Percentiles rank a stretch among this genome's conserved stretches.
These are phyloP conservation scores for Venustaconcha ellipsiformis DNA, from an alignment of 1,140 invertebrate species.

Conservation along the genomic window DNA sequence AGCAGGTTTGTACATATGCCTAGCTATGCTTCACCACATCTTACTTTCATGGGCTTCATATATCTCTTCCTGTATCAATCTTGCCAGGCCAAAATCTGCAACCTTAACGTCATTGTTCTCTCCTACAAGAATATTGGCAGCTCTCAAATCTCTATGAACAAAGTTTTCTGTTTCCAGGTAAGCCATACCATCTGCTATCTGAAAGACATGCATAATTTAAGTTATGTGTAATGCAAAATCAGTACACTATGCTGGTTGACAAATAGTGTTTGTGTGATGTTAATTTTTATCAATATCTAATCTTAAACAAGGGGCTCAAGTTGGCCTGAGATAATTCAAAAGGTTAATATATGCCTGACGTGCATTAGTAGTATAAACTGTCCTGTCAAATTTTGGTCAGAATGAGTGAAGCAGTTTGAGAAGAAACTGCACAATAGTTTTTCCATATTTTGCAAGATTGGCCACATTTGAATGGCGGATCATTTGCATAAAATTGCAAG, in stretches of 20 bases:
- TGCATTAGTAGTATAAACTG: neutral
- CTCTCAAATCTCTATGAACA: slow-evolving; percentile 70
- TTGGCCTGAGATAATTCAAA: too few relatives aligned
- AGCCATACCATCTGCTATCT: slow-evolving; percentile 84
- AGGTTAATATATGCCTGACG: too few relatives aligned
- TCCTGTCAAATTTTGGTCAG: too few relatives aligned
- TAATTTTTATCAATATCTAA: neutral
- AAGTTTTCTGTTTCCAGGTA: slow-evolving; percentile 90
- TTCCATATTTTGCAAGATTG: too few relatives aligned
- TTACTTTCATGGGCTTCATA: slow-evolving; percentile 93
- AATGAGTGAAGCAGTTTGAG: too few relatives aligned
- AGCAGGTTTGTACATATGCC: neutral
- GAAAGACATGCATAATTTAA: slow-evolving; percentile 14
- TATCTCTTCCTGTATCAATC: slow-evolving; percentile 92
- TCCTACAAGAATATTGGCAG: slow-evolving; percentile 85
- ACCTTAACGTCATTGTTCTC: slow-evolving; percentile 92
- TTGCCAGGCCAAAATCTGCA: slow-evolving; percentile 96
- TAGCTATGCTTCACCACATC: neutral
- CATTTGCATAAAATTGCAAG: too few relatives aligned
- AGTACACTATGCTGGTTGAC: neutral
- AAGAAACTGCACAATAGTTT: too few relatives aligned
- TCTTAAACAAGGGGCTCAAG: neutral
- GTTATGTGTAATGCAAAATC: neutral
- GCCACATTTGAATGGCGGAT: too few relatives aligned
- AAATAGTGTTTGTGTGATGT: neutral